Percentiles rank a stretch among this genome's conserved stretches.
phyloP scores from a whole-genome alignment of 2,888 invertebrate species.

The Diarsia rubi region DNA sequence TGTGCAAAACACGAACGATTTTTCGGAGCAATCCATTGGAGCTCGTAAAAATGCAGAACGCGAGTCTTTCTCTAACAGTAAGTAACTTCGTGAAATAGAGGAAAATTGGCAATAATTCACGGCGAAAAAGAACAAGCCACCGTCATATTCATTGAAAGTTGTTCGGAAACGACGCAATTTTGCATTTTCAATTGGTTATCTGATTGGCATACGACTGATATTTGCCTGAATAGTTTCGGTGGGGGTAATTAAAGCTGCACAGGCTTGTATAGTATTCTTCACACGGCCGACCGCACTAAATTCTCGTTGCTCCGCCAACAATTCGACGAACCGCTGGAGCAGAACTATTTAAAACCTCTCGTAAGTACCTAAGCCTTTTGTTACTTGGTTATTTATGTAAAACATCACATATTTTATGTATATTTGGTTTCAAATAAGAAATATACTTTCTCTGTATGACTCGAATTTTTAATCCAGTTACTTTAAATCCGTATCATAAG shows the following conservation, averaged over 20 bases:
- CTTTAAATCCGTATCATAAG: background rate
- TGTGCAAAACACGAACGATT: slow-evolving; percentile 68
- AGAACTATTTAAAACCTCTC: slow-evolving; percentile 17
- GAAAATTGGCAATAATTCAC: slow-evolving; percentile 52
- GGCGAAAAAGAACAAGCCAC: slow-evolving; percentile 27
- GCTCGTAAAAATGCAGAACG: slow-evolving; percentile 61
- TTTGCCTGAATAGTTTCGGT: slow-evolving; percentile 18
- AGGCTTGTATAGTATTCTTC: slow-evolving; percentile 22
- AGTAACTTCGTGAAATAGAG: slow-evolving; percentile 51
- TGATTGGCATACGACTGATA: slow-evolving; percentile 4
- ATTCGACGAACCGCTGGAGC: background rate
- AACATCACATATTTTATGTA: background rate
- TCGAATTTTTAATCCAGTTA: background rate
- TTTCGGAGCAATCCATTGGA: slow-evolving; percentile 63
- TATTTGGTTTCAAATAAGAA: background rate
- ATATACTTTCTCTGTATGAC: background rate
- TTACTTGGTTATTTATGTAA: background rate
- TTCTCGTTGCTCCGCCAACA: slow-evolving; percentile 30
- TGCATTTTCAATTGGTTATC: slow-evolving; percentile 21
- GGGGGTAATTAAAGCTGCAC: slow-evolving; percentile 45
- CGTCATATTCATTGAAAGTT: slow-evolving; percentile 34
- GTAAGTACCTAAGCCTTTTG: slow-evolving; percentile 3
- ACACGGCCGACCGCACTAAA: slow-evolving; percentile 34
- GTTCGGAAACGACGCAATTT: slow-evolving; percentile 12
- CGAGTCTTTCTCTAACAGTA: slow-evolving; percentile 41